phyloP scores from a whole-genome alignment of 1,140 invertebrate species.

The Radopholus similis region DNA sequence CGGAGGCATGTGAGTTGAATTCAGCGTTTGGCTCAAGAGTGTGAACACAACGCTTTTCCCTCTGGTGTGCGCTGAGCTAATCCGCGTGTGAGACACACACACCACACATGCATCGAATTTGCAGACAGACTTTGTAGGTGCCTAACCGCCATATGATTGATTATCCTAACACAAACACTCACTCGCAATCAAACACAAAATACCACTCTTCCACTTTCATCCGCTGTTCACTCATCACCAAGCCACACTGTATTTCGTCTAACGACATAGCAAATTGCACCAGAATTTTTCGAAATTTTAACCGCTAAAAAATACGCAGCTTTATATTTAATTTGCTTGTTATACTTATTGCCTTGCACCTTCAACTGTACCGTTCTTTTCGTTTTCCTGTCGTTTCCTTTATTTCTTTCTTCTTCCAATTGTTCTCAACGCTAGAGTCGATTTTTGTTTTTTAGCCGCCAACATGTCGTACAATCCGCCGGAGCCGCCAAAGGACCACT shows the following conservation, averaged over 20 bases:
- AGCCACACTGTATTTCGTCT: too few relatives aligned
- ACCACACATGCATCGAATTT: background rate
- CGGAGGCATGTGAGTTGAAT: slow-evolving; percentile 55
- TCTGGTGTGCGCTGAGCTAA: background rate
- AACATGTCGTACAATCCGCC: slow-evolving; percentile 57
- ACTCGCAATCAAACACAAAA: too few relatives aligned
- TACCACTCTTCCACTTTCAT: too few relatives aligned
- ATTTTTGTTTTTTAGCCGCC: slow-evolving; percentile 43
- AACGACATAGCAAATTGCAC: too few relatives aligned
- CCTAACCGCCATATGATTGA: too few relatives aligned
- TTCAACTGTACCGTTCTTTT: background rate
- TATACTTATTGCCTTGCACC: background rate
- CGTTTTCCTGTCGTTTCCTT: background rate
- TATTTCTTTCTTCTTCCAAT: slow-evolving; percentile 4
- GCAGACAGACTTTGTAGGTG: background rate
- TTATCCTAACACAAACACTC: too few relatives aligned
- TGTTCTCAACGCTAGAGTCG: too few relatives aligned
- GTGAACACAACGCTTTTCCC: background rate
- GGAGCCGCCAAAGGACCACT: slow-evolving; percentile 56
- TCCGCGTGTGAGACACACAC: too few relatives aligned
- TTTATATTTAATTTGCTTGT: background rate
- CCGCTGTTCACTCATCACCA: too few relatives aligned
- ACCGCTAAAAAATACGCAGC: too few relatives aligned
- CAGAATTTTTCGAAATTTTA: too few relatives aligned
- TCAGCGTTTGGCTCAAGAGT: too few relatives aligned